A percentile compares a stretch with the other conserved stretches of the same genome.
Evolutionary conservation across 1,140 invertebrate species (phyloP).

Genomic region (Calycopis cecrops): DNA sequence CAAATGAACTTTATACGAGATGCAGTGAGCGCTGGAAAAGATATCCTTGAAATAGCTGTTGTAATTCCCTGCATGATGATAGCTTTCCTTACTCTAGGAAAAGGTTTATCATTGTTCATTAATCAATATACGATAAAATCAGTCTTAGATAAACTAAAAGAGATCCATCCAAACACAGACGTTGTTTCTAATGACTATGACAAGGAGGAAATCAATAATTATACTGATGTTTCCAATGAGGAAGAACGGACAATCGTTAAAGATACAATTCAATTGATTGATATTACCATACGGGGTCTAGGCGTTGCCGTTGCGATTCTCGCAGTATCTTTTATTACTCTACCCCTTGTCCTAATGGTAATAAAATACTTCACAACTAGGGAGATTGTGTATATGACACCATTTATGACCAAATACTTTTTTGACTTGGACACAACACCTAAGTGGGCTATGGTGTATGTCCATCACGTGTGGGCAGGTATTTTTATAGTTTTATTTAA

Average conservation of each 20-base stretch:
- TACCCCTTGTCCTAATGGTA: not conserved
- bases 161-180: constrained; percentile 1
- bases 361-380: not conserved
- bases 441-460: not conserved
- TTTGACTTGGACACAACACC: not conserved
- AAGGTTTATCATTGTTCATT: constrained; percentile 3
- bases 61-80: constrained; percentile 5
- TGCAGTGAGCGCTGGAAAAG: not conserved
- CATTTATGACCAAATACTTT: not conserved
- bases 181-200: not conserved
- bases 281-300: not conserved
- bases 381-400: not conserved
- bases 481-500: not conserved
- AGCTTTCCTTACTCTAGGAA: not conserved
- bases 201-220: too few species aligned
- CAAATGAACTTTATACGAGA: not conserved
- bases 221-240: too few species aligned
- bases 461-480: constrained; percentile 1
- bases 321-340: not conserved
- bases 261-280: not conserved
- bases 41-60: constrained; percentile 3
- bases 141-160: constrained; percentile 3
- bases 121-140: constrained; percentile 10
- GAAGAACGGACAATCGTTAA: not conserved
- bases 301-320: not conserved